Percentiles rank a stretch among this genome's conserved stretches.
phyloP scores from a whole-genome alignment of 2,113 vertebrate genomes.

The Montifringilla adamsi region DNA sequence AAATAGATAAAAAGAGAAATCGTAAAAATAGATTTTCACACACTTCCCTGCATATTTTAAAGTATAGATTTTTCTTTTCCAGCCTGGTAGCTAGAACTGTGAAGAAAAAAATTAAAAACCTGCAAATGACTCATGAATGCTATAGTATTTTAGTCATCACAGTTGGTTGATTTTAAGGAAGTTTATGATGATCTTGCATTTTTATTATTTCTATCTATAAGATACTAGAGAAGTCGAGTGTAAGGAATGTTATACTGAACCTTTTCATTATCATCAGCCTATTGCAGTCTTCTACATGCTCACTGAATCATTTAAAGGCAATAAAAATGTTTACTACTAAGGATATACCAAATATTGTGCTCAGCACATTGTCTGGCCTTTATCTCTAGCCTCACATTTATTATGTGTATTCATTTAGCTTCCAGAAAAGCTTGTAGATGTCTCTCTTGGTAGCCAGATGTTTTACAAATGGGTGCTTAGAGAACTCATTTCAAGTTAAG shows the following conservation, averaged over 20 bases:
- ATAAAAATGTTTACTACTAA: not conserved
- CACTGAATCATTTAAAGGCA: not conserved
- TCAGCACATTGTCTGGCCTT: not conserved
- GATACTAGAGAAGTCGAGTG: not conserved
- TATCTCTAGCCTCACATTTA: not conserved
- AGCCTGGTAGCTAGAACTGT: not conserved
- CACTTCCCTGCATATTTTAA: not conserved
- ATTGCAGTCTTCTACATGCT: not conserved
- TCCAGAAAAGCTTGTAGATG: not conserved
- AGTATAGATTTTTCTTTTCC: not conserved
- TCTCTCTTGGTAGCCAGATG: slow-evolving; percentile 2
- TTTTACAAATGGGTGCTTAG: slow-evolving; percentile 2
- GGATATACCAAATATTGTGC: not conserved
- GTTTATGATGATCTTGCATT: not conserved
- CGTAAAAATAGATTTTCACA: not conserved
- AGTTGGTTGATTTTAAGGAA: not conserved
- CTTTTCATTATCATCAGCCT: not conserved
- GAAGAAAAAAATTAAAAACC: not conserved
- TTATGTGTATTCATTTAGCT: not conserved
- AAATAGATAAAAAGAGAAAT: not conserved
- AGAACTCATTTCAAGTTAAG: not conserved
- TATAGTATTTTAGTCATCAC: not conserved
- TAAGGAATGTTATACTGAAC: not conserved
- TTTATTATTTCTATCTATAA: not conserved
- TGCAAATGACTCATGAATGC: not conserved